Conservation (phyloP, 2,113 vertebrate species). For the Cyphomyrus discorhynchus region DNA sequence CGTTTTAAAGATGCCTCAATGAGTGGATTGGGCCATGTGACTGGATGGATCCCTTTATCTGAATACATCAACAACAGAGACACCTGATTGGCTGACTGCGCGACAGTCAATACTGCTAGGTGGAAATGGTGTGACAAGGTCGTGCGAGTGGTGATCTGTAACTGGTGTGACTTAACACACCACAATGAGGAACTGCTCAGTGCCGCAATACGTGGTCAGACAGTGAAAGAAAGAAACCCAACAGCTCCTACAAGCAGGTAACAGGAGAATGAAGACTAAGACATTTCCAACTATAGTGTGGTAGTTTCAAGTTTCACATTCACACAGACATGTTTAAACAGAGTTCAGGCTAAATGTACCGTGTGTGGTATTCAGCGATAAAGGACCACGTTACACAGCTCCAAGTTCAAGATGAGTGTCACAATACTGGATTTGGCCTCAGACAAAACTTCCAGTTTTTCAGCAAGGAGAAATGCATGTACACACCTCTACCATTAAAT, state of each 20-base stretch:
- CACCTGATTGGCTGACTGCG: neutral
- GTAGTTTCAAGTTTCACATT: neutral
- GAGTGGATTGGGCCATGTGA: neutral
- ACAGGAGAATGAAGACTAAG: neutral
- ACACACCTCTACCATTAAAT: neutral
- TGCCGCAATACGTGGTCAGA: neutral
- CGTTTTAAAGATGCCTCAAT: neutral
- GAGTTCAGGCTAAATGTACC: neutral
- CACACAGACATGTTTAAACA: neutral
- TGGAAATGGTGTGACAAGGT: neutral
- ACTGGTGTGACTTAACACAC: neutral
- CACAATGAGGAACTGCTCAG: neutral
- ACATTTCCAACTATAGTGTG: neutral
- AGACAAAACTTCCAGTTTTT: neutral
- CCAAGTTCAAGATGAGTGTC: neutral
- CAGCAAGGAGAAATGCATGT: neutral
- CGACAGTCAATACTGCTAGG: neutral
- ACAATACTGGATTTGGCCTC: neutral
- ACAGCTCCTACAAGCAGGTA: neutral
- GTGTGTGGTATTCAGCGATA: neutral
- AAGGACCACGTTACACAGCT: neutral
- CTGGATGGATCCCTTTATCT: neutral
- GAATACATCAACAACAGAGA: neutral
- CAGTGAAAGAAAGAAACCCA: neutral
- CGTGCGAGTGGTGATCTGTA: neutral